A percentile compares a stretch with the other conserved stretches of the same genome.
phyloP scores from a whole-genome alignment of 2,797 vertebrate species.

The Gymnodraco acuticeps region DNA sequence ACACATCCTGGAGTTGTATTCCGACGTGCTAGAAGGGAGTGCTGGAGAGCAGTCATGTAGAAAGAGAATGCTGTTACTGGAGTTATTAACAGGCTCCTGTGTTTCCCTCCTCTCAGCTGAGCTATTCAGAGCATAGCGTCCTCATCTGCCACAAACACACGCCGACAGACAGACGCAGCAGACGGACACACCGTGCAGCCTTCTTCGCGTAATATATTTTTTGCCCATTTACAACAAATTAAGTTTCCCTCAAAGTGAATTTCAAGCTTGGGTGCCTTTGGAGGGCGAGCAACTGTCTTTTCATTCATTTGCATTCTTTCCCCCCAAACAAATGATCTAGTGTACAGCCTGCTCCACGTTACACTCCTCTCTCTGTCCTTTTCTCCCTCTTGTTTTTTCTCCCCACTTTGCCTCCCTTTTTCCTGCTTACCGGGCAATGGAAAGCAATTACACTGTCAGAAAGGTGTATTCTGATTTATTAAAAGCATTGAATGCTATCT shows the following conservation, averaged over 20 bases:
- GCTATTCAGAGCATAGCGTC: constrained; percentile 84
- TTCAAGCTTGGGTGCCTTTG: constrained; percentile 95
- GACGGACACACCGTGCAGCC: constrained; percentile 76
- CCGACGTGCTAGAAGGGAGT: constrained; percentile 66
- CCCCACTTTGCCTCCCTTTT: constrained; percentile 56
- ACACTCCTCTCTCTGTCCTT: constrained; percentile 62
- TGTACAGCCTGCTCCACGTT: constrained; percentile 90
- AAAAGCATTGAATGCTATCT: constrained; percentile 93
- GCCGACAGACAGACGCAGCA: constrained; percentile 76
- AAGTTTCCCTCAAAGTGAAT: constrained; percentile 98
- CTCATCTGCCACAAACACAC: constrained; percentile 81
- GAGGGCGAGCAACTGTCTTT: constrained; percentile 94
- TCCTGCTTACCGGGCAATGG: constrained; percentile 82
- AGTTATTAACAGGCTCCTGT: constrained; percentile 85
- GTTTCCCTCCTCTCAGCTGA: constrained; percentile 83
- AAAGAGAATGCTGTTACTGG: constrained; percentile 82
- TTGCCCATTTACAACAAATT: constrained; percentile 98
- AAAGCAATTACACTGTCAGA: constrained; percentile 97
- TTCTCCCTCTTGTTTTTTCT: constrained; percentile 64
- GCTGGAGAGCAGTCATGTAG: constrained; percentile 80
- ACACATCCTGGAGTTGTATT: constrained; percentile 73
- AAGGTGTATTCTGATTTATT: constrained; percentile 97
- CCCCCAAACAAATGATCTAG: constrained; percentile 92
- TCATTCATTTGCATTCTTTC: constrained; percentile 95
- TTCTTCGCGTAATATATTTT: constrained; percentile 92